phyloP scores from a whole-genome alignment of 2,113 vertebrate species.

The Ptilorrhoa leucosticta region DNA sequence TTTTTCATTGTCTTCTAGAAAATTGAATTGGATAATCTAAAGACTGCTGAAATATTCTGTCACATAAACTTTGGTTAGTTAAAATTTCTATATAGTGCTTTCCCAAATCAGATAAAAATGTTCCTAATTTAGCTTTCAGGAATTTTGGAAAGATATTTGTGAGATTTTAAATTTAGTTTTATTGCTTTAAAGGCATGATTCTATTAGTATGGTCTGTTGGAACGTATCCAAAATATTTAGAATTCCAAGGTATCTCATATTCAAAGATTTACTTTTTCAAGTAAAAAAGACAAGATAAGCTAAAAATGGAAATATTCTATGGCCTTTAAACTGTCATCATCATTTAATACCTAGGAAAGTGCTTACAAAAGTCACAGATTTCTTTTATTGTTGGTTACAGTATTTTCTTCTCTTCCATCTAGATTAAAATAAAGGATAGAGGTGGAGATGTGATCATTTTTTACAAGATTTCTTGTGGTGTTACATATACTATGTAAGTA shows the following conservation, averaged over 20 bases:
- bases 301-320: background rate
- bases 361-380: background rate
- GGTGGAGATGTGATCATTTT: background rate
- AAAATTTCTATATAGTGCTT: background rate
- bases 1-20: background rate
- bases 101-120: background rate
- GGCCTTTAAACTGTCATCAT: background rate
- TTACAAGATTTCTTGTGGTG: background rate
- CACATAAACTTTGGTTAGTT: background rate
- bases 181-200: background rate
- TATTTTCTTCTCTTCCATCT: background rate
- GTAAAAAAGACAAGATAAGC: background rate
- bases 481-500: background rate
- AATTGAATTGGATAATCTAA: background rate
- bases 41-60: background rate
- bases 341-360: background rate
- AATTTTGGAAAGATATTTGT: background rate
- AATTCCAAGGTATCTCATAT: background rate
- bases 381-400: background rate
- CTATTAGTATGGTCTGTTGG: background rate
- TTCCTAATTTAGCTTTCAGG: background rate
- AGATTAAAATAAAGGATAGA: background rate
- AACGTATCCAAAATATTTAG: background rate
- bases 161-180: background rate
- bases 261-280: background rate